These are phyloP conservation scores for Gadus chalcogrammus DNA, from an alignment of 2,113 vertebrate species.

Conservation along the genomic window DNA sequence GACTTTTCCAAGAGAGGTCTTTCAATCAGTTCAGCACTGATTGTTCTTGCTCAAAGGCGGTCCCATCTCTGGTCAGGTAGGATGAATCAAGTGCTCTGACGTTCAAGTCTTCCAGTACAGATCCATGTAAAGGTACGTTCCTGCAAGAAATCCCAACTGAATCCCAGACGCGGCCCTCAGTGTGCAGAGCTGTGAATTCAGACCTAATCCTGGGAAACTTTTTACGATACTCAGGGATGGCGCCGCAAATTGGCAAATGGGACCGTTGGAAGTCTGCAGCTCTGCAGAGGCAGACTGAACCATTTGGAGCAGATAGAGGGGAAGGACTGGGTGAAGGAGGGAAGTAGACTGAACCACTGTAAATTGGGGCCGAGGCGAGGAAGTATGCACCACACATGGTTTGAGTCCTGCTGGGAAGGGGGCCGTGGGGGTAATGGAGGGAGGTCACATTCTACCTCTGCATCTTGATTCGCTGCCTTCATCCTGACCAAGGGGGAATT, in stretches of 20 bases:
- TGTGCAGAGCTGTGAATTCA: background rate
- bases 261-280: slow-evolving; percentile 25
- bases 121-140: background rate
- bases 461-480: slow-evolving; percentile 33
- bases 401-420: slow-evolving; percentile 41
- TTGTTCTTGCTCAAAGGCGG: slow-evolving; percentile 4
- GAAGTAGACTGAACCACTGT: slow-evolving; percentile 40
- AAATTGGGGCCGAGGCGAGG: slow-evolving; percentile 24
- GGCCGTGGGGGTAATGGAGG: slow-evolving; percentile 22
- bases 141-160: background rate
- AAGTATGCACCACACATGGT: slow-evolving; percentile 55
- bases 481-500: slow-evolving; percentile 41
- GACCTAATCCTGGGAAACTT: slow-evolving; percentile 21
- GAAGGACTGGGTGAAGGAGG: slow-evolving; percentile 35
- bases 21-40: too few relatives aligned
- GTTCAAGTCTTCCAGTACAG: too few relatives aligned
- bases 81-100: background rate
- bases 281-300: slow-evolving; percentile 39
- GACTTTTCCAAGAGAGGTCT: background rate
- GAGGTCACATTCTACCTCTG: slow-evolving; percentile 40
- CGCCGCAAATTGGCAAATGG: slow-evolving; percentile 42
- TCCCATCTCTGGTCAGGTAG: slow-evolving; percentile 10
- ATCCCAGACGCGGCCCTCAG: background rate
- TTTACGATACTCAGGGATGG: slow-evolving; percentile 25
- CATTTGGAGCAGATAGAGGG: slow-evolving; percentile 31